These are phyloP conservation scores for Syngnathoides biaculeatus DNA, from an alignment of 2,113 vertebrate genomes.

Conservation along the genomic window DNA sequence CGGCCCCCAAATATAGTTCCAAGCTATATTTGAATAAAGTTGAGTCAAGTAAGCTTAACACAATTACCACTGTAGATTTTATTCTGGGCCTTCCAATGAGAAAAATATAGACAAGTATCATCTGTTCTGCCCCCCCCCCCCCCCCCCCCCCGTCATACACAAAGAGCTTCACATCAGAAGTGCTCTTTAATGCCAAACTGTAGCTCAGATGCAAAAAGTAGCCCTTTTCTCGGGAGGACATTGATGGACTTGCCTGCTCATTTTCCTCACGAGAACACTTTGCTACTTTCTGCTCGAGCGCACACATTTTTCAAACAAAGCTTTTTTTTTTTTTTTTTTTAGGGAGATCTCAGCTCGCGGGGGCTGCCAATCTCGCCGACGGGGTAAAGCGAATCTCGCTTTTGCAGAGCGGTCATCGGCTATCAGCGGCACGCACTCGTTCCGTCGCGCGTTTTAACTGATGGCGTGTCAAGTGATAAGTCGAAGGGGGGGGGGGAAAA, in stretches of 20 bases:
- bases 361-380: not conserved
- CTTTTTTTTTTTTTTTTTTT: not conserved
- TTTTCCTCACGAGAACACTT: constrained; percentile 2
- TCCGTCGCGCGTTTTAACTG: constrained; percentile 23
- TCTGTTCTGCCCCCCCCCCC: no score
- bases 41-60: no score
- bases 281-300: not conserved
- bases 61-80: no score
- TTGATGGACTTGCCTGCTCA: constrained; percentile 3
- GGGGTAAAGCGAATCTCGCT: not conserved
- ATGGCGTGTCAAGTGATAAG: constrained; percentile 47
- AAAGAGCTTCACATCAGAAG: not conserved
- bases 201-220: not conserved
- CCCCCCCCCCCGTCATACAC: no score
- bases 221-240: not conserved
- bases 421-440: not conserved
- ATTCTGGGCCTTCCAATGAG: no score
- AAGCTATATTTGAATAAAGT: no score
- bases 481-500: constrained; percentile 30
- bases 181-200: not conserved
- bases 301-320: not conserved
- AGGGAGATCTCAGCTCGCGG: not conserved
- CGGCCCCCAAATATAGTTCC: no score
- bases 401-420: not conserved
- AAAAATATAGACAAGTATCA: not conserved